Base-by-base conservation (phyloP, 2,888 invertebrate genomes). In the Acanthosepion lycidas region DNA sequence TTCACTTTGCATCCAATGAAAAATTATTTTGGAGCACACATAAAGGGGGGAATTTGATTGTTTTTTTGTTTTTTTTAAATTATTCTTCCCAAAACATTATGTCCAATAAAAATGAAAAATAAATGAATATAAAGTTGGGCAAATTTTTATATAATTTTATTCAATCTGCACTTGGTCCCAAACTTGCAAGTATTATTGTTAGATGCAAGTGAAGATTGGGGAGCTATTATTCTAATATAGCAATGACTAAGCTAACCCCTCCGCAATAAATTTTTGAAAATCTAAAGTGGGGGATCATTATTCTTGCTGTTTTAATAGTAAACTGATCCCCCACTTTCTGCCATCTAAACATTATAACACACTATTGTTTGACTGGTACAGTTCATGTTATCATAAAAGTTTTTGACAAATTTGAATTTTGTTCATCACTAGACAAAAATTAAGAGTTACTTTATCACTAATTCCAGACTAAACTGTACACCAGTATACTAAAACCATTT, bases 301-400 rank as follows among this genome's bases (percentile, higher is more conserved):
- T 78, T n/a, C n/a, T n/a, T 33, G 33, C 33, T 33, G 78, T 78
- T 78, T n/a, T n/a, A 78, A 33, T 78, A 15, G 33, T 78, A n/a
- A n/a, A 78, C n/a, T n/a, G 78, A 78, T 78, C 78, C 78, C 78
- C 78, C 78, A 78, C n/a, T 78, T 78, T 78, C n/a, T 78, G 59
- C n/a, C 33, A 9, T n/a, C 78, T n/a, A 59, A 59, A 59, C 20
- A 59, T 59, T 20, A 78, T 5, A 78, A 78, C 15, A 3, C n/a
- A n/a, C 78, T 78, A 78, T 15, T 2, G 15, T n/a, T 78, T 78
- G 78, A n/a, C 78, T 33, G n/a, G 78, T n/a, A 78, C 78, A 23
- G n/a, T n/a, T 78, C 12, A 78, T 78, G n/a, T 78, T 8, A 12
- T 59, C 59, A 33, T 3, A 4, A 78, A 78, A 2, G 15, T 12